Evolutionary conservation across 2,797 vertebrate species (phyloP).

Genomic region (Champsocephalus esox): DNA sequence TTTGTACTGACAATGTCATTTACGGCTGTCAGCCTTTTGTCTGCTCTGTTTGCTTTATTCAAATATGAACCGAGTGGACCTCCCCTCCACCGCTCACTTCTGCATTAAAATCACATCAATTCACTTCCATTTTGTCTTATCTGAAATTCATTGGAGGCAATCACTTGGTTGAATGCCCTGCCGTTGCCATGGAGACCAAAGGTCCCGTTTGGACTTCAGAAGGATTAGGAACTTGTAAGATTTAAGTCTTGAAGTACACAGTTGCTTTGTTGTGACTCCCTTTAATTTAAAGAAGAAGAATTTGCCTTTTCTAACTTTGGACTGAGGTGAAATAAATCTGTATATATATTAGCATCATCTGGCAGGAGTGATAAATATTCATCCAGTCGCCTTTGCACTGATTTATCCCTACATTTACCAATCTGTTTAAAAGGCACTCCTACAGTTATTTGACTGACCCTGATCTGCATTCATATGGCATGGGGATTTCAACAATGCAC

Average conservation of each 20-base stretch:
- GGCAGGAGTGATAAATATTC: constrained; percentile 87
- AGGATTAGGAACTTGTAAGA: constrained; percentile 99
- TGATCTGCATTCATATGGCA: constrained; percentile 80
- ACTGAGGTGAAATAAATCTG: constrained; percentile 84
- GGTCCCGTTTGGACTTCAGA: constrained; percentile 98
- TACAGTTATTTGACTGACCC: constrained; percentile 76
- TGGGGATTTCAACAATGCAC: constrained; percentile 53
- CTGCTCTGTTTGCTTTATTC: constrained; percentile 99
- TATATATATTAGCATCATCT: constrained; percentile 78
- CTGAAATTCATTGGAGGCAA: constrained; percentile 99
- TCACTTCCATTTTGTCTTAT: constrained; percentile 99
- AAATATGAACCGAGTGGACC: constrained; percentile 99
- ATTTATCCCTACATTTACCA: constrained; percentile 61
- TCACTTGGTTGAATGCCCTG: constrained; percentile 99
- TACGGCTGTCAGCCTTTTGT: constrained; percentile 99
- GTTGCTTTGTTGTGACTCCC: constrained; percentile 90
- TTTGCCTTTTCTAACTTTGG: constrained; percentile 86
- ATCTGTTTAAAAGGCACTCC: constrained; percentile 73
- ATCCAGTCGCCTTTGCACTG: constrained; percentile 67
- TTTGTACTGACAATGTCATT: constrained; percentile 99
- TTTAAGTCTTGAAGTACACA: constrained; percentile 98
- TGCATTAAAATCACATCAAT: constrained; percentile 99
- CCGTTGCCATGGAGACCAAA: constrained; percentile 99
- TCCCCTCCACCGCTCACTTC: constrained; percentile 98
- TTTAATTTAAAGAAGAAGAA: constrained; percentile 88